phyloP scores from a whole-genome alignment of 2,888 invertebrate species.

The Galeopsomyia nigrocyanea region DNA sequence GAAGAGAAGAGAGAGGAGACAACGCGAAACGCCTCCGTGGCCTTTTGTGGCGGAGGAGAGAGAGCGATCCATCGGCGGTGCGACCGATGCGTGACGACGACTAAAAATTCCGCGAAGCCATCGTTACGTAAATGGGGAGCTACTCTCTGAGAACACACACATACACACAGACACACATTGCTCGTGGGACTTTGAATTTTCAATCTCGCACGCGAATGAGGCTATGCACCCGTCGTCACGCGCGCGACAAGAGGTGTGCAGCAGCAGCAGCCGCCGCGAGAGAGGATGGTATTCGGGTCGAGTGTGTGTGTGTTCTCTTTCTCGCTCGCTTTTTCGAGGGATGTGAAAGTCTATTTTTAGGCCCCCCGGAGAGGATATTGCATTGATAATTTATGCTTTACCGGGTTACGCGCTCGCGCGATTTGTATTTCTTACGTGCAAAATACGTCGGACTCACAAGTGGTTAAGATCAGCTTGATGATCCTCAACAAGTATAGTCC shows the following conservation, averaged over 20 bases:
- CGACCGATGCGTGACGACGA: constrained; percentile 48
- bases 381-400: constrained; percentile 13
- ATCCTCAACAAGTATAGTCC: too few species aligned
- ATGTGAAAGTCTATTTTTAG: constrained; percentile 14
- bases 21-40: neutral
- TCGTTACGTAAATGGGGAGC: constrained; percentile 62
- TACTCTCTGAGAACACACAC: constrained; percentile 45
- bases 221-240: constrained; percentile 51
- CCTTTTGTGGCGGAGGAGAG: constrained; percentile 16
- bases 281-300: constrained; percentile 61
- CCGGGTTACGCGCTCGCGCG: constrained; percentile 8
- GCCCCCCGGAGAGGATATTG: neutral
- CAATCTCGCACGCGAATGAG: constrained; percentile 59
- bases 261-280: constrained; percentile 5
- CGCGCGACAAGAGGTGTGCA: constrained; percentile 52
- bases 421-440: constrained; percentile 15
- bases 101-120: constrained; percentile 61
- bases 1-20: neutral
- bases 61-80: constrained; percentile 30
- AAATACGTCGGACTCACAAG: too few species aligned
- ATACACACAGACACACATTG: constrained; percentile 36
- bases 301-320: constrained; percentile 46
- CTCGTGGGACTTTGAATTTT: constrained; percentile 59
- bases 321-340: constrained; percentile 8
- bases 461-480: too few species aligned